Conservation (phyloP, 2,113 vertebrate genomes). For the Brachyhypopomus occidentalis region DNA sequence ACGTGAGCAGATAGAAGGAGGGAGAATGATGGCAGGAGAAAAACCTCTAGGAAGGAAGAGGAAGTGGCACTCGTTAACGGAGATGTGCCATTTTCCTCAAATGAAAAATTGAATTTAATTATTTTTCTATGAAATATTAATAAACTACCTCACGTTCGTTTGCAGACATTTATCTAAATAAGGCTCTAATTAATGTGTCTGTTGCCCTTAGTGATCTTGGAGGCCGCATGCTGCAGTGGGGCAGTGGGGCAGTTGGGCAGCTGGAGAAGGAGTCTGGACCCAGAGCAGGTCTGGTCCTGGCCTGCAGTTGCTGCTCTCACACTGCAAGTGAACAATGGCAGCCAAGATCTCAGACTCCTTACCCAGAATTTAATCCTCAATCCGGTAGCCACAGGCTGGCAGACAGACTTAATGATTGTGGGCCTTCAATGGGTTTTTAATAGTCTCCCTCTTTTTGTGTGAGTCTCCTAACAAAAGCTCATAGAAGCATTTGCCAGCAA, state of each 20-base stretch:
- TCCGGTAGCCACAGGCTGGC: background rate
- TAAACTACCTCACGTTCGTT: conserved; percentile 81
- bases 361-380: conserved; percentile 1
- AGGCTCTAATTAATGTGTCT: conserved; percentile 92
- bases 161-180: conserved; percentile 87
- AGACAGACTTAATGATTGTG: background rate
- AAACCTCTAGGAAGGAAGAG: conserved; percentile 10
- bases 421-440: background rate
- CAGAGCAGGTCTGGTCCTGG: no score
- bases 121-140: conserved; percentile 88
- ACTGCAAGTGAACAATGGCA: conserved; percentile 32
- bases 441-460: background rate
- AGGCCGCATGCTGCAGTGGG: conserved; percentile 72
- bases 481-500: background rate
- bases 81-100: conserved; percentile 54
- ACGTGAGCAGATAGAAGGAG: conserved; percentile 6
- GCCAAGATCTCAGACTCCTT: conserved; percentile 25
- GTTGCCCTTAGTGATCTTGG: conserved; percentile 87
- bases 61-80: conserved; percentile 45
- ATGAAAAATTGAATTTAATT: conserved; percentile 62
- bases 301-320: background rate
- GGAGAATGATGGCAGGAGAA: conserved; percentile 14
- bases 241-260: conserved; percentile 61
- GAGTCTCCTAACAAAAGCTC: background rate
- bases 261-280: background rate